Evolutionary conservation across 2,888 invertebrate genomes (phyloP), one percentile per base, ranked within the genome.

Genomic region (Mimachlamys varia): DNA sequence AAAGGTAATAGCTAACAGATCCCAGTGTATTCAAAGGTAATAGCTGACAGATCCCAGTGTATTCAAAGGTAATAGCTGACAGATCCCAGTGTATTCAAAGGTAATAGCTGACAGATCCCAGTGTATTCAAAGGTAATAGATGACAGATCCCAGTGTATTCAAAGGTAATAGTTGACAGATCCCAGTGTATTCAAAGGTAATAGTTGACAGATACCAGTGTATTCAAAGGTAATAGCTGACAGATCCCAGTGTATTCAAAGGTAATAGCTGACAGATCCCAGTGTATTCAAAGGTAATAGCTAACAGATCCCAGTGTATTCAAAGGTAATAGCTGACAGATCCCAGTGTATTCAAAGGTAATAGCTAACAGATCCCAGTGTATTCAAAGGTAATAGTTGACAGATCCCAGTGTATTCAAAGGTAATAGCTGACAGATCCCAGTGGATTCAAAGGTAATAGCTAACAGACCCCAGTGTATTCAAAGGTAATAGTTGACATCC

Each of bases 41-140:
- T 90, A 91, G n/a, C 91, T 96, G 89, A 92, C 92, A 22, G 94
- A 95, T 89, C 91, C 93, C 7, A 37, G 90, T 13, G 95, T 95
- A 12, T 90, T 96, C 0, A 96, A 97, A 93, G 96, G 95, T 95
- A 92, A 92, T 44, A n/a, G n/a, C n/a, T n/a, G n/a, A n/a, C n/a
- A n/a, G n/a, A n/a, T n/a, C n/a, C n/a, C n/a, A n/a, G n/a, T n/a
- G n/a, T n/a, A n/a, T n/a, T n/a, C n/a, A n/a, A n/a, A n/a, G 95
- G 49, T 96, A 96, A 92, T 90, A 91, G n/a, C 91, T 96, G 89
- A 92, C 92, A 22, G 94, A 95, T 89, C 91, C 93, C 7, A 37
- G 90, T 13, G 95, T 95, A 12, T 90, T 96, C 0, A 96, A 97
- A 93, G 96, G 95, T 95, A 92, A 92, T 44, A n/a, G n/a, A n/a